These are phyloP conservation scores for Schizaphis graminum DNA, from an alignment of 2,888 invertebrate species.

Conservation along the genomic window DNA sequence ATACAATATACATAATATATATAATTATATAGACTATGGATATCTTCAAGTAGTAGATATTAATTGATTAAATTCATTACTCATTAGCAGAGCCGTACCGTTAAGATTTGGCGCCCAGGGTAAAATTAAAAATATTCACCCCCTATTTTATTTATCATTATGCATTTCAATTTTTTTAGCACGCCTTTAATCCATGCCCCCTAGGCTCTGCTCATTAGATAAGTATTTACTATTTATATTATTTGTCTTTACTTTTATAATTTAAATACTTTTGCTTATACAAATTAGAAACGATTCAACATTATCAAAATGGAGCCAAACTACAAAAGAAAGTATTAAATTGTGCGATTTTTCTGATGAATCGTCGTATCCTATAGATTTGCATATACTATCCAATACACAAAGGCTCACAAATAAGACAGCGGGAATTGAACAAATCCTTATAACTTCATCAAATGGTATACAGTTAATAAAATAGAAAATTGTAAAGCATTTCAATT, in stretches of 20 bases:
- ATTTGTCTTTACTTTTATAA: not conserved
- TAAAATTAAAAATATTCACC: no score
- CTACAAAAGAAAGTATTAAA: slow-evolving; percentile 82
- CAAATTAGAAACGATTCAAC: slow-evolving; percentile 88
- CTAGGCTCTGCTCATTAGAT: no score
- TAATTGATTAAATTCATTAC: no score
- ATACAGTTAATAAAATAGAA: slow-evolving; percentile 71
- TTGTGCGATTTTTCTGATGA: slow-evolving; percentile 86
- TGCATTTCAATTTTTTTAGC: no score
- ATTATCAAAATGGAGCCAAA: slow-evolving; percentile 89
- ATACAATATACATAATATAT: no score
- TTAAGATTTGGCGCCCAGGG: no score
- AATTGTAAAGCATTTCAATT: not conserved
- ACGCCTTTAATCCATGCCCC: no score
- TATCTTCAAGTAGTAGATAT: no score
- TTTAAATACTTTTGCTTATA: not conserved
- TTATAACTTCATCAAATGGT: slow-evolving; percentile 91
- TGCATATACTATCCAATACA: slow-evolving; percentile 84
- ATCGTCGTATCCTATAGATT: slow-evolving; percentile 89
- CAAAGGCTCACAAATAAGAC: slow-evolving; percentile 71
- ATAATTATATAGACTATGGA: no score
- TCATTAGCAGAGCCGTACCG: no score
- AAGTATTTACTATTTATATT: not conserved
- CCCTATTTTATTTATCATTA: no score
- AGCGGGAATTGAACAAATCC: slow-evolving; percentile 81